A percentile compares a stretch with the other conserved stretches of the same genome.
Conservation (phyloP, 2,113 vertebrate genomes). For the Paraplagusia blochii region DNA sequence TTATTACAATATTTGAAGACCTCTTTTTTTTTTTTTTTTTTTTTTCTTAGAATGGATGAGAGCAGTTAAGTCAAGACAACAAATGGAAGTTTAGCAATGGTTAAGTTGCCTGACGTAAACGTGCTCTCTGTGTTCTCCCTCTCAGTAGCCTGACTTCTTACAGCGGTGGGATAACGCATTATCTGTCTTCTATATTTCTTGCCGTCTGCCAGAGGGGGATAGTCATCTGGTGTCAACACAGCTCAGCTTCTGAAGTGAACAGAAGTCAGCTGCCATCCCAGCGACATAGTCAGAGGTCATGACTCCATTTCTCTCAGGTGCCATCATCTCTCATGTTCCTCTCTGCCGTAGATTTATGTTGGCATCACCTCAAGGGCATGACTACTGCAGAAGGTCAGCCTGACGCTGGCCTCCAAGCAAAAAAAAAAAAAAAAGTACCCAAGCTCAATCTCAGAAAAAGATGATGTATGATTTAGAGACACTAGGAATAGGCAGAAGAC, state of each 20-base stretch:
- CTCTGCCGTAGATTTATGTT: conserved; percentile 4
- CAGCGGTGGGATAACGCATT: conserved; percentile 45
- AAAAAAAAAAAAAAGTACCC: conserved; percentile 4
- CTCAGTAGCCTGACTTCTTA: conserved; percentile 40
- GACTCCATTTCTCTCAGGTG: conserved; percentile 13
- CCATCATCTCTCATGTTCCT: conserved; percentile 14
- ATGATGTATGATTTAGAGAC: no score
- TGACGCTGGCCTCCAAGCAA: conserved; percentile 11
- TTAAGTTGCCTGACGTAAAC: conserved; percentile 55
- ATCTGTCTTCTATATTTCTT: conserved; percentile 20
- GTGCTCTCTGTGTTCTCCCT: conserved; percentile 53
- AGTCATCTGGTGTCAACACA: conserved; percentile 47
- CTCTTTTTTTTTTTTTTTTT: background rate
- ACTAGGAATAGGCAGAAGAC: no score
- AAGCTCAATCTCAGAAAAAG: no score
- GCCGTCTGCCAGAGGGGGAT: conserved; percentile 15
- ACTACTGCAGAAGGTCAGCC: conserved; percentile 4
- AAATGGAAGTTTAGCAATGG: conserved; percentile 24
- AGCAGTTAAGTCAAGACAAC: conserved; percentile 34
- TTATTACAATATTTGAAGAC: no score
- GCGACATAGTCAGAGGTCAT: conserved; percentile 25
- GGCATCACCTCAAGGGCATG: conserved; percentile 29
- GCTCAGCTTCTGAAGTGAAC: conserved; percentile 17
- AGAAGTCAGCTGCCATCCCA: conserved; percentile 16
- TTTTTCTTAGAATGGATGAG: conserved; percentile 28